These are phyloP conservation scores for Watsonalla binaria DNA, from an alignment of 2,888 invertebrate genomes.

Conservation along the genomic window DNA sequence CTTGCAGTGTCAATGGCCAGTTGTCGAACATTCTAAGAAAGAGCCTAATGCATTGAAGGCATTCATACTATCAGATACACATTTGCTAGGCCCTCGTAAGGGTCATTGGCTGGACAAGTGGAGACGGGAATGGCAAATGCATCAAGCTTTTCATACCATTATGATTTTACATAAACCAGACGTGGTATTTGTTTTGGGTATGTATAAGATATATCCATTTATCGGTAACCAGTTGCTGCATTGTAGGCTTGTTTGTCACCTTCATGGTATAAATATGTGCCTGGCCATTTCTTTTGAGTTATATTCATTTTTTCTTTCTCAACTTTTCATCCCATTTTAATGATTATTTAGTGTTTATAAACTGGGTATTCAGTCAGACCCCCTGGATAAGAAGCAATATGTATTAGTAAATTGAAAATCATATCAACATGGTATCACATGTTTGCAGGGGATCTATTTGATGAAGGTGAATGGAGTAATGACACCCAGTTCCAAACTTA, in stretches of 20 bases:
- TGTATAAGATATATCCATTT: slow-evolving; percentile 14
- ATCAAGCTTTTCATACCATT: slow-evolving; percentile 91
- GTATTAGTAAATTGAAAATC: no score
- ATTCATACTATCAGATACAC: slow-evolving; percentile 94
- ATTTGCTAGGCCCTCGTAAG: slow-evolving; percentile 89
- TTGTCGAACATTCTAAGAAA: slow-evolving; percentile 32
- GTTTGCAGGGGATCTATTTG: slow-evolving; percentile 92
- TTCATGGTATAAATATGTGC: no score
- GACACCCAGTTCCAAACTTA: slow-evolving; percentile 87
- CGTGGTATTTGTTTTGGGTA: slow-evolving; percentile 92
- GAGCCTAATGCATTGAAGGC: slow-evolving; percentile 79
- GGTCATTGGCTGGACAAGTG: slow-evolving; percentile 98
- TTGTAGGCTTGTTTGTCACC: no score
- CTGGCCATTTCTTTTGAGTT: no score
- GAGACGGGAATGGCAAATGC: slow-evolving; percentile 98
- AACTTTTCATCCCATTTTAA: no score
- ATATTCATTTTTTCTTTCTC: no score
- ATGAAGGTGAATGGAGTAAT: slow-evolving; percentile 94
- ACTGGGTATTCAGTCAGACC: no score
- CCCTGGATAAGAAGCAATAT: no score
- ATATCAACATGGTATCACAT: not conserved
- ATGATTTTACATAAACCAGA: slow-evolving; percentile 89
- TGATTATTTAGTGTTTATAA: no score
- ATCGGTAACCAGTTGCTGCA: not conserved
- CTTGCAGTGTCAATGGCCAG: slow-evolving; percentile 86